These are phyloP conservation scores for Austrolebias charrua DNA, from an alignment of 2,797 vertebrate species.

Conservation along the genomic window DNA sequence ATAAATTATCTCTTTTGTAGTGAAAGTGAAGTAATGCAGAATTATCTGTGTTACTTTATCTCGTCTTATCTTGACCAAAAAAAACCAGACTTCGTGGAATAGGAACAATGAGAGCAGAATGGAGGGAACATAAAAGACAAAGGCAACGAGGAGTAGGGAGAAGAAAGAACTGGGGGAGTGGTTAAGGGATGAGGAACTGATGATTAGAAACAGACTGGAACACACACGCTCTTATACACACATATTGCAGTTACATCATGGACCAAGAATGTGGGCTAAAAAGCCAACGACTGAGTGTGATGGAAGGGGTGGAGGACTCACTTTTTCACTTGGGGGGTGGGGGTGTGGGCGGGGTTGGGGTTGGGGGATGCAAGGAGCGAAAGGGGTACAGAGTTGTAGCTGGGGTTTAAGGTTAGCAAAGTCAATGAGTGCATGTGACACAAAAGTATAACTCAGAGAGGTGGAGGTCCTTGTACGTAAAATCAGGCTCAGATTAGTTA, in stretches of 20 bases:
- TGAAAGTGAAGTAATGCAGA: not conserved
- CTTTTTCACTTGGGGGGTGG: constrained; percentile 57
- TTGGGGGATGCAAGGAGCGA: constrained; percentile 48
- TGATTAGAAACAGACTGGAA: constrained; percentile 85
- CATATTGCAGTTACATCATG: constrained; percentile 78
- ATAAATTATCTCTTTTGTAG: not conserved
- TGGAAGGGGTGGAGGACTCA: constrained; percentile 72
- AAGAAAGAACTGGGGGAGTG: constrained; percentile 57
- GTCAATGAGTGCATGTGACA: constrained; percentile 18
- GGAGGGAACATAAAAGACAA: constrained; percentile 49
- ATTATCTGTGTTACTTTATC: constrained; percentile 7
- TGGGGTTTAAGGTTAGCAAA: constrained; percentile 44
- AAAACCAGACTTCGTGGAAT: constrained; percentile 29
- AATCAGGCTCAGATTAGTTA: constrained; percentile 58
- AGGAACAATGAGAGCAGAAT: constrained; percentile 45
- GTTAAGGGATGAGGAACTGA: constrained; percentile 65
- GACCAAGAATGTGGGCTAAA: constrained; percentile 75
- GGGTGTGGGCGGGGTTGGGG: constrained; percentile 31
- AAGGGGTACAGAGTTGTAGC: constrained; percentile 41
- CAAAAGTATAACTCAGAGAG: constrained; percentile 45
- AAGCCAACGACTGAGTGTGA: constrained; percentile 78
- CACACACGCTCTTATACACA: constrained; percentile 59
- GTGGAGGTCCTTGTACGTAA: constrained; percentile 41
- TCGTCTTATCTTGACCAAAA: constrained; percentile 25
- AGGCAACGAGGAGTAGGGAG: constrained; percentile 50